Evolutionary conservation across 2,888 invertebrate genomes (phyloP).

Genomic region (Watsonalla binaria): DNA sequence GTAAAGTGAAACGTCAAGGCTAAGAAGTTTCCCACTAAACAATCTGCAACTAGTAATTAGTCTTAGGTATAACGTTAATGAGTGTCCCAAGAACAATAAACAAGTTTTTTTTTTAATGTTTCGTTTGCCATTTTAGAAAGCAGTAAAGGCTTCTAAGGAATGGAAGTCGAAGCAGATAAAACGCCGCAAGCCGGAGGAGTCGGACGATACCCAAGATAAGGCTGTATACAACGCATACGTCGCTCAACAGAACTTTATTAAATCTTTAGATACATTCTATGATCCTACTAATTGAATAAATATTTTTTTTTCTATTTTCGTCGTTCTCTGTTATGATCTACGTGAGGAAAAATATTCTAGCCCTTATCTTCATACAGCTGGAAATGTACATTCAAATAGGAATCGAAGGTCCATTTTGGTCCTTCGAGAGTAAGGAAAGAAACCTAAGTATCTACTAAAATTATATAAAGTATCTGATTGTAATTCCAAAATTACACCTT

Average conservation of each 20-base stretch:
- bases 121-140: slow-evolving; percentile 33
- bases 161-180: slow-evolving; percentile 45
- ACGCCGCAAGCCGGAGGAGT: slow-evolving; percentile 45
- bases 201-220: slow-evolving; percentile 32
- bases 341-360: not conserved
- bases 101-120: too few relatives aligned
- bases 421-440: not conserved
- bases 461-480: not conserved
- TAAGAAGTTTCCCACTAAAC: too few relatives aligned
- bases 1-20: too few relatives aligned
- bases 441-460: not conserved
- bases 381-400: not conserved
- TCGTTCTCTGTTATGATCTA: not conserved
- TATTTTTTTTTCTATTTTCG: not conserved
- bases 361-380: not conserved
- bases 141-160: slow-evolving; percentile 19
- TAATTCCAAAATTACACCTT: not conserved
- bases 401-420: not conserved
- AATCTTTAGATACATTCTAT: slow-evolving; percentile 18
- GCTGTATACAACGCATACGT: slow-evolving; percentile 19
- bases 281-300: slow-evolving; percentile 2
- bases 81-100: too few relatives aligned
- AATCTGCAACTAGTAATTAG: too few relatives aligned
- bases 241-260: slow-evolving; percentile 22
- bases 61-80: too few relatives aligned